Evolutionary conservation across 2,888 invertebrate species (phyloP).

Genomic region (Rhagonycha lutea): DNA sequence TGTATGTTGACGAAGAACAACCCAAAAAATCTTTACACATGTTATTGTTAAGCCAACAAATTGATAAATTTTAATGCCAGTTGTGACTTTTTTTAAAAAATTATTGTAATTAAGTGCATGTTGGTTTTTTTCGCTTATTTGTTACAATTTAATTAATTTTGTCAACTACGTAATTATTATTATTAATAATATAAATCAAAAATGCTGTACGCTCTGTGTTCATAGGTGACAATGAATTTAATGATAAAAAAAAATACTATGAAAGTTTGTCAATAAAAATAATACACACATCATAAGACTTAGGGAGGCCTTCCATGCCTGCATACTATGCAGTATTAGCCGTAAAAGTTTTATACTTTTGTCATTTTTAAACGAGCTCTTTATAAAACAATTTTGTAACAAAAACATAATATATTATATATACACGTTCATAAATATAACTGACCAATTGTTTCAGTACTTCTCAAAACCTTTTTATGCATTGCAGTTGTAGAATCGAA

Average conservation of each 20-base stretch:
- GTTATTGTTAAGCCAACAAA: slow-evolving; percentile 1
- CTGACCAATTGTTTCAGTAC: background rate
- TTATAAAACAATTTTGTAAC: slow-evolving; percentile 39
- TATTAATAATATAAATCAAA: background rate
- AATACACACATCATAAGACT: slow-evolving; percentile 41
- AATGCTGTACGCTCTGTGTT: slow-evolving; percentile 19
- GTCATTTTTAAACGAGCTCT: slow-evolving; percentile 34
- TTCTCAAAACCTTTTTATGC: background rate
- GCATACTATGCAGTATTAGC: slow-evolving; percentile 53
- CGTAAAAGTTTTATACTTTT: slow-evolving; percentile 47
- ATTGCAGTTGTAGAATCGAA: background rate
- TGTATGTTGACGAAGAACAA: background rate
- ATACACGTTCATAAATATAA: background rate
- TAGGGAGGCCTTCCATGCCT: slow-evolving; percentile 54
- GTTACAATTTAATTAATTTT: background rate
- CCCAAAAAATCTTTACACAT: background rate
- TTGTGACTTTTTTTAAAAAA: background rate
- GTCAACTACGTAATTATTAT: background rate
- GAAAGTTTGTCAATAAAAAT: slow-evolving; percentile 36
- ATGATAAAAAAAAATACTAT: slow-evolving; percentile 19
- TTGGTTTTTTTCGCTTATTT: background rate
- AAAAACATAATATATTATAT: slow-evolving; percentile 12
- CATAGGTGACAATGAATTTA: slow-evolving; percentile 24
- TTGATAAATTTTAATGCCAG: background rate
- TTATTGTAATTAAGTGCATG: background rate